Evolutionary conservation across 2,113 vertebrate species (phyloP).

Genomic region (Ciconia boyciana): DNA sequence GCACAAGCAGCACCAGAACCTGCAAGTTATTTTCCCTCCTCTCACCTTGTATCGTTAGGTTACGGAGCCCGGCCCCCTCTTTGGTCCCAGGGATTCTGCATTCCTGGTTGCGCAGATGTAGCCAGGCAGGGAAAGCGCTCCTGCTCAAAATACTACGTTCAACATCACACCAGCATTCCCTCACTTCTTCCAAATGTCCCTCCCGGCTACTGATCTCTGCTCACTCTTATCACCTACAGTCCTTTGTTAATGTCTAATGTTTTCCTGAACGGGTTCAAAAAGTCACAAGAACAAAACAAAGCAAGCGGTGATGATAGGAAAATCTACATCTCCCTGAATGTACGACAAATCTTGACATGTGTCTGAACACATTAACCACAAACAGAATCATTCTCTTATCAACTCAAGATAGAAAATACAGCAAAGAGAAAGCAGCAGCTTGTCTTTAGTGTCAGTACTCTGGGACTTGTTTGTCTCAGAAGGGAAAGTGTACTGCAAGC

Average conservation of each 20-base stretch:
- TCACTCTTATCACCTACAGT: not conserved
- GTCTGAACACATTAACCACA: slow-evolving; percentile 32
- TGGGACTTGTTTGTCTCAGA: not conserved
- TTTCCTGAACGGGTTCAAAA: not conserved
- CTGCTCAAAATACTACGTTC: not conserved
- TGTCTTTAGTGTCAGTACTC: not conserved
- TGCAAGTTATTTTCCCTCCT: not conserved
- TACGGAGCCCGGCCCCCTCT: not conserved
- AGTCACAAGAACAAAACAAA: slow-evolving; percentile 27
- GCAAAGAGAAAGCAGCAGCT: not conserved
- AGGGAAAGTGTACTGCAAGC: not conserved
- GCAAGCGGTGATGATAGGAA: not conserved
- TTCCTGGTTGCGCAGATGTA: not conserved
- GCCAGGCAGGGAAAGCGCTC: not conserved
- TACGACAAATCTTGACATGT: not conserved
- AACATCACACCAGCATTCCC: not conserved
- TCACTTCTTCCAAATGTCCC: not conserved
- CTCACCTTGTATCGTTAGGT: not conserved
- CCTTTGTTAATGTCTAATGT: not conserved
- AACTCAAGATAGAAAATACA: not conserved
- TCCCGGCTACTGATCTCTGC: not conserved
- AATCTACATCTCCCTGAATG: not conserved
- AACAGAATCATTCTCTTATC: not conserved
- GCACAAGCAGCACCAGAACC: not conserved
- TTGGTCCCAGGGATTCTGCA: not conserved